Base-by-base conservation (phyloP, 1,140 invertebrate genomes). In the Ooceraea biroi region DNA sequence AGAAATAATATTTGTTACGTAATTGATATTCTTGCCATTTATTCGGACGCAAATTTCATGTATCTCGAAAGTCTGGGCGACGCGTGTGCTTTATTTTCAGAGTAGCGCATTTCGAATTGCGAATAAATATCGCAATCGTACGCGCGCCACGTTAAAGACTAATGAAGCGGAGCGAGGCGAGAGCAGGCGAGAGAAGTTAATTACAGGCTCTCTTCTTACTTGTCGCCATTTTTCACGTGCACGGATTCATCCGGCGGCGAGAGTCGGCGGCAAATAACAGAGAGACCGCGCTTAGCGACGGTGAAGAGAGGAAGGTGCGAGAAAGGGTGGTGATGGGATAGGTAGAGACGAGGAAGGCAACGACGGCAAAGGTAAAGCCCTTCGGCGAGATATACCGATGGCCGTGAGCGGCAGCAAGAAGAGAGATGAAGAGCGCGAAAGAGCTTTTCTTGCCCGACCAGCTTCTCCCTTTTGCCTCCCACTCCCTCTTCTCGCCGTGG, bases 151-250 rank as follows among this genome's bases (percentile, higher is more conserved):
- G 50, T 60, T 72, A 50, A 72, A 86, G 69, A 83, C 86, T 66
- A 72, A 76, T 76, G 68, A 72, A 80, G 27, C 48, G 48, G 11
- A 44, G 27, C 50, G 50, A 74, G 25, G 3, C 61, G 30, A 55
- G n/a, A 4, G 36, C 36, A 46, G 65, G 48, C 69, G 61, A 46
- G 61, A 46, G 41, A 83, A 69, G 82, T 88, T 88, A 88, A 88
- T 88, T 88, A 87, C 82, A 58, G 44, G 30, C 48, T 74, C 72
- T 84, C 55, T 57, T 74, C 83, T 84, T 74, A 61, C 82, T 22
- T 17, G 17, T 25, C 17, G 50, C 11, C 46, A 74, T 46, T 74
- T 82, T 50, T 58, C 73, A 63, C 61, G 55, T 46, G 19, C 25
- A 25, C 65, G 65, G 78, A 86, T 87, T 25, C 44, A 52, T 10